Evolutionary conservation across 2,888 invertebrate species (phyloP).

Genomic region (Drosophila percnosoma): DNA sequence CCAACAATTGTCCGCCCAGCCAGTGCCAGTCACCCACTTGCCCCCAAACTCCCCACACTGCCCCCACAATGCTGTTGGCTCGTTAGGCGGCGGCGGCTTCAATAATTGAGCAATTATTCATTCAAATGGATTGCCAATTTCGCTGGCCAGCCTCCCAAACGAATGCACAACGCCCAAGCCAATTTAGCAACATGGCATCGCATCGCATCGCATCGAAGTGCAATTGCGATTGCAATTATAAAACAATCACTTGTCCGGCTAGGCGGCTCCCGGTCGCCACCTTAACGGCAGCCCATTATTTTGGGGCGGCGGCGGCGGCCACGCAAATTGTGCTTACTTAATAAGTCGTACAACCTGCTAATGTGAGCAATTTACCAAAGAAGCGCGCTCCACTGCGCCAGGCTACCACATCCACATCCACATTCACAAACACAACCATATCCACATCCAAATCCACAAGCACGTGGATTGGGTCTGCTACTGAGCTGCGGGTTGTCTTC

Average conservation of each 20-base stretch:
- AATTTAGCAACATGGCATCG: constrained; percentile 63
- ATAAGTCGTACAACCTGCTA: constrained; percentile 84
- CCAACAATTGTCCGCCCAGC: constrained; percentile 61
- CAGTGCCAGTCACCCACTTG: constrained; percentile 41
- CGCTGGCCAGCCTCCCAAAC: constrained; percentile 69
- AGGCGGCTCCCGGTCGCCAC: constrained; percentile 76
- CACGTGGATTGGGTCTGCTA: constrained; percentile 3
- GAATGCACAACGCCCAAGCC: constrained; percentile 38
- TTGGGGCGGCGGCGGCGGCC: constrained; percentile 79
- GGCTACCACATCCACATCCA: constrained; percentile 47
- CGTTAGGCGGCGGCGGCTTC: constrained; percentile 66
- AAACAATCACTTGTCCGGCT: constrained; percentile 82
- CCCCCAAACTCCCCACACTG: background rate
- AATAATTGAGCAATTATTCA: constrained; percentile 84
- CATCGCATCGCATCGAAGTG: constrained; percentile 54
- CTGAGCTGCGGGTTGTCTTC: constrained; percentile 54
- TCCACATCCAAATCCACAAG: constrained; percentile 9
- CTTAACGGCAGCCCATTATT: constrained; percentile 76
- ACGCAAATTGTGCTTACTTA: constrained; percentile 85
- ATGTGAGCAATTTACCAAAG: constrained; percentile 84
- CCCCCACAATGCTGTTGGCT: constrained; percentile 24
- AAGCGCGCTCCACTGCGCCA: constrained; percentile 59
- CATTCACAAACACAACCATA: constrained; percentile 21
- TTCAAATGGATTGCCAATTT: constrained; percentile 84
- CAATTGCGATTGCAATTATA: constrained; percentile 84